These are phyloP conservation scores for Ploceus nigricollis DNA, from an alignment of 2,113 vertebrate species.

Conservation along the genomic window DNA sequence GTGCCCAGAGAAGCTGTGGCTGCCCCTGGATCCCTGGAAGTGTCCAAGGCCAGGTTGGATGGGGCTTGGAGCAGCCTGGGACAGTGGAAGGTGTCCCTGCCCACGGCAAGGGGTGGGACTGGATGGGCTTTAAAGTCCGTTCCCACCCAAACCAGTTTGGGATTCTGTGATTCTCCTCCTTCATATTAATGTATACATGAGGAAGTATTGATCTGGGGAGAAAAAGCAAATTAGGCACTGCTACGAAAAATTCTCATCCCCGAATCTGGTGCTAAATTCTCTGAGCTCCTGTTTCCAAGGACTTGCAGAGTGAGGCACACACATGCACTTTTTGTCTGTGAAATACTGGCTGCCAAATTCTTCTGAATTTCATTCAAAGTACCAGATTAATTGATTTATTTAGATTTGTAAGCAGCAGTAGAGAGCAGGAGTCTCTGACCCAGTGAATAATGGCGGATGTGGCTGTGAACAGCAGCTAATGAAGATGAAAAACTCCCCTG, in stretches of 20 bases:
- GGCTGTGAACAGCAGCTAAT: constrained; percentile 32
- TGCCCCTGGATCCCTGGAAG: background rate
- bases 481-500: constrained; percentile 51
- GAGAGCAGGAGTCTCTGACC: constrained; percentile 11
- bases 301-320: background rate
- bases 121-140: background rate
- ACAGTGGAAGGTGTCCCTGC: background rate
- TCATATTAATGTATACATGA: background rate
- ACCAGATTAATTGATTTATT: constrained; percentile 14
- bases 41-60: background rate
- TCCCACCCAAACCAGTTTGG: background rate
- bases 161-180: background rate
- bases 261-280: background rate
- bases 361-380: background rate
- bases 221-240: background rate
- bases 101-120: background rate
- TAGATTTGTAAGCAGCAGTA: background rate
- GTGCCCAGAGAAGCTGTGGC: background rate
- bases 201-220: background rate
- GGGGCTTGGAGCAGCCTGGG: background rate
- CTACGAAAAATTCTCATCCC: background rate
- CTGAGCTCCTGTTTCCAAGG: background rate
- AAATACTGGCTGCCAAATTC: background rate
- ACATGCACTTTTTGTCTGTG: background rate
- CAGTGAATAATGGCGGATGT: background rate